Conservation (phyloP, 2,113 vertebrate genomes). For the Chaenocephalus aceratus region DNA sequence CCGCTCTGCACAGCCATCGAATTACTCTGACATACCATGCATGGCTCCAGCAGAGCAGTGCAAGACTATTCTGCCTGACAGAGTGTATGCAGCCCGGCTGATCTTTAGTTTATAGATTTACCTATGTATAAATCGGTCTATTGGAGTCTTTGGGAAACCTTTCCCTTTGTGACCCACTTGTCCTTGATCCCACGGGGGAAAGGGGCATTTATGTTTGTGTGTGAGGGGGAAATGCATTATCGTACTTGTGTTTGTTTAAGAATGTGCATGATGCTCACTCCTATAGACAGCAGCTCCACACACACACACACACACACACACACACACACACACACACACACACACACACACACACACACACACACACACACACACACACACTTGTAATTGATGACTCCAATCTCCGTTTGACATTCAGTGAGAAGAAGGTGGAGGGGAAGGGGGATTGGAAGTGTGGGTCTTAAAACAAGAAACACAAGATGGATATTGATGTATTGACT, state of each 20-base stretch:
- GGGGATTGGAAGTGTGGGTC: slow-evolving; percentile 44
- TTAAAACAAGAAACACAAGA: slow-evolving; percentile 72
- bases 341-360: too few species aligned
- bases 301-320: too few species aligned
- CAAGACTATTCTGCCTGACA: slow-evolving; percentile 69
- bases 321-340: too few species aligned
- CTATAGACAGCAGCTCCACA: slow-evolving; percentile 17
- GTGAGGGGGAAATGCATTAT: background rate
- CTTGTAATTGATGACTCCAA: slow-evolving; percentile 77
- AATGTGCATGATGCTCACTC: slow-evolving; percentile 38
- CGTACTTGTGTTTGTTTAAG: slow-evolving; percentile 41
- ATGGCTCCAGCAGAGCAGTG: slow-evolving; percentile 61
- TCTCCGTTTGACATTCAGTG: slow-evolving; percentile 74
- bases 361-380: slow-evolving; percentile 4
- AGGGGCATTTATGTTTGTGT: slow-evolving; percentile 51
- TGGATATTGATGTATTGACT: slow-evolving; percentile 80
- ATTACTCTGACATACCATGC: slow-evolving; percentile 62
- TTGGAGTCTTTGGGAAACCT: slow-evolving; percentile 68
- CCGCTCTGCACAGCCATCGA: slow-evolving; percentile 57
- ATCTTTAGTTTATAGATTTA: slow-evolving; percentile 82
- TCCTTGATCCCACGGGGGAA: slow-evolving; percentile 47
- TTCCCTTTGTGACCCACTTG: slow-evolving; percentile 64
- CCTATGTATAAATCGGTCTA: slow-evolving; percentile 70
- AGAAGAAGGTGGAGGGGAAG: slow-evolving; percentile 29
- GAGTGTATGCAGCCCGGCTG: slow-evolving; percentile 66